Evolutionary conservation across 2,888 invertebrate species (phyloP).

Genomic region (Periphyllus acericola): DNA sequence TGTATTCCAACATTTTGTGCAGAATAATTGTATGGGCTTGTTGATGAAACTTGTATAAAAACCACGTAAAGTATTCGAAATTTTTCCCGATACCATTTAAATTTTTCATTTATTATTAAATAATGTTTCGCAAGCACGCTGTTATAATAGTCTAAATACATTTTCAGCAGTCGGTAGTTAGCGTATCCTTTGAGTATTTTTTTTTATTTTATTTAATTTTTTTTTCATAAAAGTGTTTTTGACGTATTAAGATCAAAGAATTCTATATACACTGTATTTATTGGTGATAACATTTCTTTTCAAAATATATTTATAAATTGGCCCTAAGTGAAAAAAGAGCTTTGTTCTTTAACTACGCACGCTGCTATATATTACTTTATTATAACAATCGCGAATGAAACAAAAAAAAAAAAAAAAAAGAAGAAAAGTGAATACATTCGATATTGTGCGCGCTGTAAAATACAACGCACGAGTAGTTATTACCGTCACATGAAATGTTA

Average conservation of each 20-base stretch:
- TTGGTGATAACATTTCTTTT: constrained; percentile 12
- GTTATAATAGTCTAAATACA: constrained; percentile 17
- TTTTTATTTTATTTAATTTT: too few relatives aligned
- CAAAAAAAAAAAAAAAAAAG: neutral
- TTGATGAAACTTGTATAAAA: neutral
- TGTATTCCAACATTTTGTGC: too few relatives aligned
- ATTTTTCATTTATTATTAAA: constrained; percentile 14
- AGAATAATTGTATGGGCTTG: neutral
- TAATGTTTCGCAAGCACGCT: neutral
- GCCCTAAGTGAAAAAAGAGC: neutral
- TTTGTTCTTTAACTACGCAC: neutral
- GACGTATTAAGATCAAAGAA: constrained; percentile 36
- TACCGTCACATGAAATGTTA: too few relatives aligned
- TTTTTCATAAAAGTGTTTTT: constrained; percentile 6
- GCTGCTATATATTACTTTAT: neutral
- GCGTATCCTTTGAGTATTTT: neutral
- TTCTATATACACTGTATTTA: neutral
- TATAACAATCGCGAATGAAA: neutral
- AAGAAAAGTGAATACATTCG: neutral
- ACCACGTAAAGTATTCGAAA: neutral
- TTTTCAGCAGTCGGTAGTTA: neutral
- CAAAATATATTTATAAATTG: neutral
- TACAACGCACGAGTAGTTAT: too few relatives aligned
- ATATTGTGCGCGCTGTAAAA: too few relatives aligned
- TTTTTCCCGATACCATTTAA: neutral